These are phyloP conservation scores for Mamestra configurata DNA, from an alignment of 1,140 invertebrate genomes.

Conservation along the genomic window DNA sequence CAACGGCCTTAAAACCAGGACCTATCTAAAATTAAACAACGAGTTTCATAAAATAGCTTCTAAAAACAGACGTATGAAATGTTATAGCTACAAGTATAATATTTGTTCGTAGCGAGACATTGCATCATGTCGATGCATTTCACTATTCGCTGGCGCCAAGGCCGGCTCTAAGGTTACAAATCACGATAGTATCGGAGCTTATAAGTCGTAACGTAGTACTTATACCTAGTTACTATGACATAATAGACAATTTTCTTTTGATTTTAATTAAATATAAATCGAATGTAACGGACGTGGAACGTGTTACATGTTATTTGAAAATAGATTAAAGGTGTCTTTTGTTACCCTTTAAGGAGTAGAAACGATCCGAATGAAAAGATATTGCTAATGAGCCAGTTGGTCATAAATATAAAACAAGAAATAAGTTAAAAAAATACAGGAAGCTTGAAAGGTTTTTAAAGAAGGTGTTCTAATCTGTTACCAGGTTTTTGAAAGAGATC, in stretches of 20 bases:
- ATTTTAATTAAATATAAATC: not conserved
- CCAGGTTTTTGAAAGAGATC: not conserved
- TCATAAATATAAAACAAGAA: not conserved
- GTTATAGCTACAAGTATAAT: slow-evolving; percentile 19
- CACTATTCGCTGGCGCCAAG: slow-evolving; percentile 48
- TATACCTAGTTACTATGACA: slow-evolving; percentile 8
- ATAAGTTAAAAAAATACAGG: not conserved
- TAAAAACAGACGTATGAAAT: slow-evolving; percentile 32
- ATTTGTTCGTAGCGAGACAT: slow-evolving; percentile 29
- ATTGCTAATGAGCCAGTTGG: not conserved
- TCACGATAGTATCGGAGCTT: slow-evolving; percentile 40
- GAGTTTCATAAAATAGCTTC: not conserved
- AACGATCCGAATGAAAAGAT: too few species aligned
- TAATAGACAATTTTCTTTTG: slow-evolving; percentile 26
- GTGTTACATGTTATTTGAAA: not conserved
- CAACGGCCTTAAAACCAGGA: not conserved
- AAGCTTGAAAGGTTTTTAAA: too few species aligned
- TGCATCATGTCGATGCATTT: slow-evolving; percentile 49
- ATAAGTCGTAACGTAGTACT: slow-evolving; percentile 21
- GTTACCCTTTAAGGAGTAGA: too few species aligned
- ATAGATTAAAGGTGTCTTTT: too few species aligned
- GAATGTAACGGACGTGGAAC: not conserved
- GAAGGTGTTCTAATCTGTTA: not conserved
- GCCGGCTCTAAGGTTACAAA: slow-evolving; percentile 48
- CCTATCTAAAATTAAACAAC: not conserved